phyloP scores from a whole-genome alignment of 2,113 vertebrate genomes.

The Cyphomyrus plagiostoma region DNA sequence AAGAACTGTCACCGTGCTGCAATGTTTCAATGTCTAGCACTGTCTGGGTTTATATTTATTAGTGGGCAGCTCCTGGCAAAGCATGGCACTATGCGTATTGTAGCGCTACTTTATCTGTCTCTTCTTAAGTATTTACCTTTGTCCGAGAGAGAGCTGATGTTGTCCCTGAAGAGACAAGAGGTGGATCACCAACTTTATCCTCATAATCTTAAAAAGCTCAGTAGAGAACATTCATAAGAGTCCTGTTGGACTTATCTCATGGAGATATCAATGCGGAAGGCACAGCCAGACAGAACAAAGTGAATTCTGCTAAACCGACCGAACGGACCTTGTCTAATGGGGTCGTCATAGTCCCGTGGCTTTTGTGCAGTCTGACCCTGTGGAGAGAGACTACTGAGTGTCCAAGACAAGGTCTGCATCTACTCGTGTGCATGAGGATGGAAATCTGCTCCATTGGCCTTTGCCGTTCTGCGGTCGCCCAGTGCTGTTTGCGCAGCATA shows the following conservation, averaged over 20 bases:
- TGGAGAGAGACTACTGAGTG: neutral
- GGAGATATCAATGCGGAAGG: neutral
- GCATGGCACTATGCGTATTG: neutral
- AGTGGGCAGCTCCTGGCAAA: neutral
- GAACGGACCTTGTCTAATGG: neutral
- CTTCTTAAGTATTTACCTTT: neutral
- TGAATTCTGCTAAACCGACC: neutral
- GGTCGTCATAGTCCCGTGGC: neutral
- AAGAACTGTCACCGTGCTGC: conserved; percentile 32
- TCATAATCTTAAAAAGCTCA: neutral
- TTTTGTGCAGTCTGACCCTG: neutral
- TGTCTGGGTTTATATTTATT: neutral
- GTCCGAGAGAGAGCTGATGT: neutral
- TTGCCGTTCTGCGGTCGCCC: neutral
- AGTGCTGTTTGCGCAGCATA: neutral
- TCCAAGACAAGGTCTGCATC: neutral
- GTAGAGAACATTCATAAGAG: neutral
- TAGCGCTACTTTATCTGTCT: neutral
- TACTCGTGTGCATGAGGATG: neutral
- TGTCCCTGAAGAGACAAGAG: neutral
- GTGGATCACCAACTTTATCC: neutral
- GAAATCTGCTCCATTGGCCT: neutral
- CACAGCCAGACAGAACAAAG: neutral
- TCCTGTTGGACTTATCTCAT: neutral
- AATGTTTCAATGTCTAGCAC: neutral